phyloP scores from a whole-genome alignment of 2,113 vertebrate genomes.

The Cyprinodon brontotheroides region DNA sequence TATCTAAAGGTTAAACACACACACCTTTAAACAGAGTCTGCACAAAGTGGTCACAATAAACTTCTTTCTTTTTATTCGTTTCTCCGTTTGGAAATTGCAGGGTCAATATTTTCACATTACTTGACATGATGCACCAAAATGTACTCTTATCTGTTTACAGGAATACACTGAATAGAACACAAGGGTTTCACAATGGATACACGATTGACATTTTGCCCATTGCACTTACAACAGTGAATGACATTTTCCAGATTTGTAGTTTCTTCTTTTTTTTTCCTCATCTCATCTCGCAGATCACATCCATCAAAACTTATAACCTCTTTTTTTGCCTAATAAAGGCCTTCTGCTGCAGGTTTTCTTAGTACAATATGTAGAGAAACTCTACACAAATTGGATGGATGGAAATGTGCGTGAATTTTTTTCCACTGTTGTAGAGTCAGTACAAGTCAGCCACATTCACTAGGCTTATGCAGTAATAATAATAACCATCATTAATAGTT shows the following conservation, averaged over 20 bases:
- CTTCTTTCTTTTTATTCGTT: conserved; percentile 91
- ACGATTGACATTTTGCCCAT: conserved; percentile 91
- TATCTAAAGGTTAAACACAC: conserved; percentile 16
- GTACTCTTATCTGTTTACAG: conserved; percentile 93
- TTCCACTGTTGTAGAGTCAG: conserved; percentile 79
- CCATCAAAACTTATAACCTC: conserved; percentile 63
- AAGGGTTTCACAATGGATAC: conserved; percentile 93
- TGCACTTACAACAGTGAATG: conserved; percentile 90
- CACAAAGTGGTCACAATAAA: conserved; percentile 49
- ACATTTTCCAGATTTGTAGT: conserved; percentile 75
- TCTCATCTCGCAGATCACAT: conserved; percentile 70
- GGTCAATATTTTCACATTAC: conserved; percentile 94
- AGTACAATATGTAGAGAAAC: conserved; percentile 81
- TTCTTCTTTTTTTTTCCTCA: conserved; percentile 35
- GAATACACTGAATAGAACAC: conserved; percentile 95
- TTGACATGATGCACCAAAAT: conserved; percentile 92
- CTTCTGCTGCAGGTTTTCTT: conserved; percentile 57
- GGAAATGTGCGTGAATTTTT: conserved; percentile 72
- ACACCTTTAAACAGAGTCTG: conserved; percentile 36
- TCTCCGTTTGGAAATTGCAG: conserved; percentile 91
- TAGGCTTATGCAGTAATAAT: conserved; percentile 74
- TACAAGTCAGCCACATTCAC: conserved; percentile 78
- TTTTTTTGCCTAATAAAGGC: conserved; percentile 62
- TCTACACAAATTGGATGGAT: conserved; percentile 74
- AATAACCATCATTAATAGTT: conserved; percentile 60